Evolutionary conservation across 1,140 invertebrate genomes (phyloP), one percentile per base, ranked within the genome.

Genomic region (Delia radicum): DNA sequence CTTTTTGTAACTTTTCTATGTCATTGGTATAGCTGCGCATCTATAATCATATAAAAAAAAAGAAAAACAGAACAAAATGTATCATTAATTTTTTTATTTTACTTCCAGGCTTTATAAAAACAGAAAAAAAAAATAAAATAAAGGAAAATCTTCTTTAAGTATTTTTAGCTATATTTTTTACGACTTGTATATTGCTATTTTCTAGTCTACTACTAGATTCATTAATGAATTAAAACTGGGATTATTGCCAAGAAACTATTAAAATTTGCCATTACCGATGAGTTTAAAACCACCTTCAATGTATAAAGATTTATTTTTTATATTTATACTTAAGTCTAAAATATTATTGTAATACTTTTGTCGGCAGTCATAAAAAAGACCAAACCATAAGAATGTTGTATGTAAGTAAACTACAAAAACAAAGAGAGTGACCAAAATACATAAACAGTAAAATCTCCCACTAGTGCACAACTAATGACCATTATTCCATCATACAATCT

Each of bases 1-100:
- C 84, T 73, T 85, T 86, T 67, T 86, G 84, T 74, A 86, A 69
- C 69, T 86, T 86, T 72, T 85, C 82, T 33, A 85, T 69, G 27
- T 86, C 84, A n/a, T 73, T 76, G 21, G 78, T 83, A 81, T 80
- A 77, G 63, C 69, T 79, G 73, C 73, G 77, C 24, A 85, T 79
- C 82, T 85, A 79, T n/a, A 61, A 78, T 29, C 12, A n/a, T n/a
- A n/a, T n/a, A n/a, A n/a, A n/a, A n/a, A 61, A 63, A 21, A 42
- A 29, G 33, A 74, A 74, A 8, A 28, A 62, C 24, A 33, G 18
- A 74, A 21, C 13, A 42, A 28, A 33, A 67, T 10, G 18, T 55
- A 21, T 55, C 3, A 21, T 55, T 21, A 55, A 21, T 1, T 24
- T 42, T 42, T 42, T 42, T 5, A 33, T 33, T 5, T 10, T 33